phyloP scores from a whole-genome alignment of 2,888 invertebrate species.

The Apamea anceps region DNA sequence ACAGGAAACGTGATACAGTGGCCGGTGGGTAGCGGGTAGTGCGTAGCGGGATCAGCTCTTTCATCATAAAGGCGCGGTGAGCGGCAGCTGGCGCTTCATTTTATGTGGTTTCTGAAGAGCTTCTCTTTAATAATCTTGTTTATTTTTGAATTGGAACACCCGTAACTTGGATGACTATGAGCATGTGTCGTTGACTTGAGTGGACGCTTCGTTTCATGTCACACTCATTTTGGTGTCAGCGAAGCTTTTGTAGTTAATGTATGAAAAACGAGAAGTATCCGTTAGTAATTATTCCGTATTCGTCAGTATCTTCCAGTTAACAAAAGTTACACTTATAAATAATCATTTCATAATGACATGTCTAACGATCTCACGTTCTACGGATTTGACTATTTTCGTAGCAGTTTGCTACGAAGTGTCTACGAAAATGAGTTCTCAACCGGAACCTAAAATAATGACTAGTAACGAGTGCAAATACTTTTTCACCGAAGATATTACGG shows the following conservation, averaged over 20 bases:
- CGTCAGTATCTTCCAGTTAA: not conserved
- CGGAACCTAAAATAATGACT: conserved; percentile 7
- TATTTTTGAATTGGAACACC: conserved; percentile 87
- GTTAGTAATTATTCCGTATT: conserved; percentile 4
- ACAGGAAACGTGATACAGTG: conserved; percentile 89
- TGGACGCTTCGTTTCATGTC: conserved; percentile 60
- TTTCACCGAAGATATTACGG: not conserved
- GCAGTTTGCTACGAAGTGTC: conserved; percentile 33
- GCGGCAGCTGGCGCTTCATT: conserved; percentile 87
- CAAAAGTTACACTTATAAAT: not conserved
- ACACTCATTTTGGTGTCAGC: conserved; percentile 47
- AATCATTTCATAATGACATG: not conserved
- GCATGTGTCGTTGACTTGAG: conserved; percentile 76
- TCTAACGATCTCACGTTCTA: not conserved
- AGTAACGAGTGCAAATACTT: not conserved
- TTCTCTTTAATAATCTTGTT: conserved; percentile 89
- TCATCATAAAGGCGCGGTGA: conserved; percentile 87
- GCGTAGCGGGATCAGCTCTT: conserved; percentile 83
- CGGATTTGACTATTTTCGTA: conserved; percentile 8
- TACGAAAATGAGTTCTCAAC: conserved; percentile 11
- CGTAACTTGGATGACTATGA: conserved; percentile 82
- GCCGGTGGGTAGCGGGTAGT: conserved; percentile 68
- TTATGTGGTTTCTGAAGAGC: conserved; percentile 88
- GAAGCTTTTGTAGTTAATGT: conserved; percentile 36
- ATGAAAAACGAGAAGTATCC: conserved; percentile 16